Conservation (phyloP, 1,140 invertebrate genomes). For the Penaeus chinensis region DNA sequence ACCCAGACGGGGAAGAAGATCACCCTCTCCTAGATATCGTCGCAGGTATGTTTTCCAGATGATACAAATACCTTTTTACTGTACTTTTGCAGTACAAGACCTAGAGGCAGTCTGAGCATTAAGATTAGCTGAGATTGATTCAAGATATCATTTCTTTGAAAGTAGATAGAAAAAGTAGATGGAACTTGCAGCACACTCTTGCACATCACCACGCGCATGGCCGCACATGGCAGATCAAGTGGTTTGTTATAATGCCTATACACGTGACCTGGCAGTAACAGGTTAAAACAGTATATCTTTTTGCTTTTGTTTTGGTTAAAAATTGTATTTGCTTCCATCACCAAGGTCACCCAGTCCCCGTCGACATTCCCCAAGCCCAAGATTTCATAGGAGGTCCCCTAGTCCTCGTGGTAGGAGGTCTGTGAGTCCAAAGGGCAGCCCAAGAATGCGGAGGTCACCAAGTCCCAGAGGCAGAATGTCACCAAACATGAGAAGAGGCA, state of each 20-base stretch:
- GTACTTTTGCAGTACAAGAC: too few relatives aligned
- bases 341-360: conserved; percentile 66
- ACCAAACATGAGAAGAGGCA: conserved; percentile 35
- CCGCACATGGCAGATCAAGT: too few relatives aligned
- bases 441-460: conserved; percentile 65
- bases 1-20: conserved; percentile 29
- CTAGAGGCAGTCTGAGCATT: too few relatives aligned
- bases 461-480: conserved; percentile 47
- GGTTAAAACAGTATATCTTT: conserved; percentile 63
- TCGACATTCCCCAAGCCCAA: conserved; percentile 67
- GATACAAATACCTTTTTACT: too few relatives aligned
- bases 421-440: conserved; percentile 41
- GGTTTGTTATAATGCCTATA: background rate
- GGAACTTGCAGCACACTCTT: too few relatives aligned
- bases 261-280: too few relatives aligned
- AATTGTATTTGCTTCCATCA: background rate
- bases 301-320: background rate
- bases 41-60: background rate
- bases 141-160: too few relatives aligned
- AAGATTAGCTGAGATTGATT: too few relatives aligned
- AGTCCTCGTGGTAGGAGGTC: conserved; percentile 37
- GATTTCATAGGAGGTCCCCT: conserved; percentile 33
- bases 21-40: conserved; percentile 18
- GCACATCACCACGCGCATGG: too few relatives aligned
- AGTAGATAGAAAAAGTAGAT: too few relatives aligned